Conservation (phyloP, 2,113 vertebrate species). For the Saguinus imperator region DNA sequence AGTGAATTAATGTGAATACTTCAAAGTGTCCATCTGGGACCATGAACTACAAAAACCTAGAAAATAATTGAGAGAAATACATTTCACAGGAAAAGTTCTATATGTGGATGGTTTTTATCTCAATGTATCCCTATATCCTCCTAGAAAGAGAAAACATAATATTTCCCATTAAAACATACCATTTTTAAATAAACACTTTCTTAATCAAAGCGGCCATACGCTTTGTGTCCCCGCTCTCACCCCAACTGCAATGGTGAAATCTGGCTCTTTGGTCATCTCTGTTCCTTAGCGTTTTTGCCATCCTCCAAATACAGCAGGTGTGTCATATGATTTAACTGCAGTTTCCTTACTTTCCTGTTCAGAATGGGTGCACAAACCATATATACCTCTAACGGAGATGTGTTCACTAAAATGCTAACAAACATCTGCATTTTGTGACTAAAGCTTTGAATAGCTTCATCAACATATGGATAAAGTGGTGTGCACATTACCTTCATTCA, state of each 20-base stretch:
- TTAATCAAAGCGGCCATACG: fast-evolving
- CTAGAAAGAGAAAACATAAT: background rate
- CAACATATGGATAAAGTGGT: background rate
- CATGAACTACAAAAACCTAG: background rate
- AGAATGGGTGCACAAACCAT: background rate
- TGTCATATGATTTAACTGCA: background rate
- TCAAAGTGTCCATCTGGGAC: conserved; percentile 18
- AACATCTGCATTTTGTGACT: conserved; percentile 14
- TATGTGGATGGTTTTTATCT: background rate
- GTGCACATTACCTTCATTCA: background rate
- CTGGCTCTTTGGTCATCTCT: background rate
- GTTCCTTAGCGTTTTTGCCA: background rate
- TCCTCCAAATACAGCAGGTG: background rate
- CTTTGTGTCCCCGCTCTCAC: too few relatives aligned
- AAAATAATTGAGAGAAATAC: background rate
- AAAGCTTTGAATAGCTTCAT: background rate
- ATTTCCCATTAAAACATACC: background rate
- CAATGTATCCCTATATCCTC: background rate
- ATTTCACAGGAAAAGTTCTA: background rate
- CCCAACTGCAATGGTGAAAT: background rate
- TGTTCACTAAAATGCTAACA: background rate
- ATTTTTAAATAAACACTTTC: background rate
- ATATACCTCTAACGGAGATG: background rate
- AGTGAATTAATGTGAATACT: background rate
- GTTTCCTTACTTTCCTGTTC: background rate